Conservation (phyloP, 2,888 invertebrate species). For the Ashinkailepas kermadecensis region DNA sequence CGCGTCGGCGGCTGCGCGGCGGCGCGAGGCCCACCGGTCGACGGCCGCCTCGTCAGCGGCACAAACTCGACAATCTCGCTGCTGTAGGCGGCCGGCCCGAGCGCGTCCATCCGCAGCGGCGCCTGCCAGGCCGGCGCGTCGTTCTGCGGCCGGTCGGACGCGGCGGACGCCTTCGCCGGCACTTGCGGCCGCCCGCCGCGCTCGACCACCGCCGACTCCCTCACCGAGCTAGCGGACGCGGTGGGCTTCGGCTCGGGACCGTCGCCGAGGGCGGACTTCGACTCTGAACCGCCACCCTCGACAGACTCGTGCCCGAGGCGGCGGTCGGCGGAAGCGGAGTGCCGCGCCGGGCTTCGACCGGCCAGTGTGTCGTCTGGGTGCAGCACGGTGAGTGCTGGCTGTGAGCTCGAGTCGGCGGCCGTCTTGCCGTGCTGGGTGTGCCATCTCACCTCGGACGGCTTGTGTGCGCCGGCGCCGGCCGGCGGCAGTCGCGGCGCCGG, state of each 20-base stretch:
- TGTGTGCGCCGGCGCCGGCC: neutral
- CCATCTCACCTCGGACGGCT: neutral
- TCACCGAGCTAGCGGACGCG: no score
- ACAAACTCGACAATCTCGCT: conserved; percentile 2
- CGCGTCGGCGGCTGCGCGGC: neutral
- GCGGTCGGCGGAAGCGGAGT: neutral
- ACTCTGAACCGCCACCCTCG: no score
- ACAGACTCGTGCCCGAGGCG: no score
- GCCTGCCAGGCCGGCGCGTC: neutral
- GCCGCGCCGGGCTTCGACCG: neutral
- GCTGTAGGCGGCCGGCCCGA: neutral
- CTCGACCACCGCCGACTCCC: neutral
- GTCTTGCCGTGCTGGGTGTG: neutral
- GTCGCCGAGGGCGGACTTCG: no score
- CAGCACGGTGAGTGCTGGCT: no score
- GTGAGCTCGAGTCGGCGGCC: no score
- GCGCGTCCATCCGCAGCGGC: neutral
- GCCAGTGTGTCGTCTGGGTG: no score
- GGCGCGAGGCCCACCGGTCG: neutral
- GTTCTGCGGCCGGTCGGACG: neutral
- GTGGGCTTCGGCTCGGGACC: no score
- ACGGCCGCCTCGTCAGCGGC: neutral
- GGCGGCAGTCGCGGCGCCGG: neutral
- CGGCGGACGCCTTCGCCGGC: neutral
- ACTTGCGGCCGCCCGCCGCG: neutral